Base-by-base conservation (phyloP, 2,113 vertebrate species). In the Hyperoodon ampullatus region DNA sequence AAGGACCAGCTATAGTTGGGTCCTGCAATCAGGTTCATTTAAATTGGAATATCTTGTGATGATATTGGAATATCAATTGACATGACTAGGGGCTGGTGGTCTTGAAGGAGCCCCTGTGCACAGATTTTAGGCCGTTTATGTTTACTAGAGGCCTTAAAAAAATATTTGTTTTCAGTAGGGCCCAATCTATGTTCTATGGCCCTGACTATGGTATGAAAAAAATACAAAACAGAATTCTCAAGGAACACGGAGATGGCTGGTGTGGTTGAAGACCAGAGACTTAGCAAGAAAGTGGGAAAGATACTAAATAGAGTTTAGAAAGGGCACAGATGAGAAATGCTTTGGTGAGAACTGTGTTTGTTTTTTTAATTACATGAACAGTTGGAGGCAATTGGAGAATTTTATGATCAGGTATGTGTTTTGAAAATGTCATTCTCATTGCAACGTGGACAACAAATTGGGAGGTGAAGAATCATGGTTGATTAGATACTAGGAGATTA, bases 191-290 rank as follows among this genome's bases (percentile, higher is more conserved):
- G 21, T 35, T 70, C 12, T 70, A 5, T 89, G 24, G 11, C 4
- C 21, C 33, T 91, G 23, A 55, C 3, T 14, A n/a, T 3, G 8
- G 18, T n/a, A 10, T 58, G 2, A 33, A 68, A 71, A 93, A 63
- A 53, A 53, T 53, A 53, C 53, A 53, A 53, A 39, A 50, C 2
- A 26, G n/a, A 63, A 47, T 12, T 70, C 21, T 44, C 35, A 12
- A 66, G 65, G 1, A 75, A 47, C 5, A 53, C 0, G 2, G 2
- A 50, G 35, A 70, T 23, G 7, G 1, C 5, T 23, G 3, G 3
- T 90, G 21, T 77, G 6, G 23, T 23, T 66, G 2, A 19, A 72
- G 3, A 60, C 1, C 11, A 70, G 18, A 53, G 9, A 53, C 8
- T 30, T 1, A 88, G 3, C 26, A 74, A 13, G 8, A 26, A 90